Base-by-base conservation (phyloP, 2,888 invertebrate species). In the Cephus pulcher region DNA sequence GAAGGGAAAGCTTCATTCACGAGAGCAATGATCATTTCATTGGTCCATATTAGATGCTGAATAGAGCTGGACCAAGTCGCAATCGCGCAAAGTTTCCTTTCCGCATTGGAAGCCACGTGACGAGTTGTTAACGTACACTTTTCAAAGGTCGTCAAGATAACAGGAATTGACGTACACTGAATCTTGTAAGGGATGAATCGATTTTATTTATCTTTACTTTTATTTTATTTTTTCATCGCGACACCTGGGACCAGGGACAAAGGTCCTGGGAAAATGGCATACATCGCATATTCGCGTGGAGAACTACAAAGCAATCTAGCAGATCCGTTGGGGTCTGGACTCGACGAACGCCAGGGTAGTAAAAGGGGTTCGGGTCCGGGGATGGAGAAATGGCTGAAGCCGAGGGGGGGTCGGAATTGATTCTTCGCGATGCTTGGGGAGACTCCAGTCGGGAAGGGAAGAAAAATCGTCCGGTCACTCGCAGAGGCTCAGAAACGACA, bases 31-130 rank as follows among this genome's bases (percentile, higher is more conserved):
- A 85, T 83, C 84, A 84, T 86, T 85, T 86, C 85, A 88, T 87
- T 87, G 85, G 84, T 81, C 82, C 83, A 85, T 85, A 88, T 88
- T 88, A 84, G 85, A 85, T 80, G 82, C 78, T 87, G 86, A 87
- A 87, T 87, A 86, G 87, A 71, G 32, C 71, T 71, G 32, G 33
- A 71, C 40, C 40, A 56, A 15, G 23, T 23, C 40, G 6, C 40
- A 23, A 56, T 56, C 9, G 40, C 9, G 40, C 6, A 0, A 23
- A 23, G 40, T 23, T 23, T 40, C 23, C 15, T 23, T 23, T 56
- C 23, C 15, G 23, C 23, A 23, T 56, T 56, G 40, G 23, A 56
- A 23, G 40, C 40, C 4, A 1, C 1, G 6, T 2, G 23, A 56
- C 6, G 40, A 56, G 15, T 40, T 40, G 40, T 56, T 56, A 56